phyloP scores from a whole-genome alignment of 2,113 vertebrate species.

The Nymphicus hollandicus region DNA sequence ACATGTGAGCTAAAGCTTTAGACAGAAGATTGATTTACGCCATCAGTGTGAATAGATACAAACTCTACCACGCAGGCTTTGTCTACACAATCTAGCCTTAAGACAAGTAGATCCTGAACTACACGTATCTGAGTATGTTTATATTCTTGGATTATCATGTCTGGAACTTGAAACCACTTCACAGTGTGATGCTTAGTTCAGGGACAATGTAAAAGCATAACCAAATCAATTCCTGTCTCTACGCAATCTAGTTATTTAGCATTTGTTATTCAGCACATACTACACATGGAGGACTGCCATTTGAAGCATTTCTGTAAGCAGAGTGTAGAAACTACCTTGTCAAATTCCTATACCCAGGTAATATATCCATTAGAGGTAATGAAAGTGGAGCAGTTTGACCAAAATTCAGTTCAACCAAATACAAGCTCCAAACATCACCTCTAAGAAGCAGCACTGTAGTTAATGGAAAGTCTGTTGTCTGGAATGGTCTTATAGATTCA shows the following conservation, averaged over 20 bases:
- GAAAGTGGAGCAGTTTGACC: neutral
- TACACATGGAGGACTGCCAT: neutral
- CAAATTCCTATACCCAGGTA: neutral
- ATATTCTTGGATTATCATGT: constrained; percentile 68
- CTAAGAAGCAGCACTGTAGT: neutral
- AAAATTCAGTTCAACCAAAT: neutral
- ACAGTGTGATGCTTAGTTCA: constrained; percentile 62
- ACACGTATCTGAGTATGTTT: constrained; percentile 17
- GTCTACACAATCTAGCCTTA: neutral
- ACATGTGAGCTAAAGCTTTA: neutral
- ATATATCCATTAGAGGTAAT: neutral
- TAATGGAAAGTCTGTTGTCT: neutral
- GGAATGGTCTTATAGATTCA: neutral
- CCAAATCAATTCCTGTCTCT: neutral
- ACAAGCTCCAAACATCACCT: neutral
- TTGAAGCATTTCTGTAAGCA: neutral
- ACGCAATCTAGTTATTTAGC: neutral
- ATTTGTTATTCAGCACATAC: neutral
- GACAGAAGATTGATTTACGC: neutral
- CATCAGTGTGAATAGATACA: neutral
- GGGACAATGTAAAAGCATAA: constrained; percentile 56
- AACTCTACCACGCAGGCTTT: neutral
- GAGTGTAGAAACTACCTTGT: neutral
- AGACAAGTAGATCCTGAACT: constrained; percentile 39
- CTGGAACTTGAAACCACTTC: constrained; percentile 67